These are phyloP conservation scores for Upupa epops DNA, from an alignment of 2,113 vertebrate species.

Conservation along the genomic window DNA sequence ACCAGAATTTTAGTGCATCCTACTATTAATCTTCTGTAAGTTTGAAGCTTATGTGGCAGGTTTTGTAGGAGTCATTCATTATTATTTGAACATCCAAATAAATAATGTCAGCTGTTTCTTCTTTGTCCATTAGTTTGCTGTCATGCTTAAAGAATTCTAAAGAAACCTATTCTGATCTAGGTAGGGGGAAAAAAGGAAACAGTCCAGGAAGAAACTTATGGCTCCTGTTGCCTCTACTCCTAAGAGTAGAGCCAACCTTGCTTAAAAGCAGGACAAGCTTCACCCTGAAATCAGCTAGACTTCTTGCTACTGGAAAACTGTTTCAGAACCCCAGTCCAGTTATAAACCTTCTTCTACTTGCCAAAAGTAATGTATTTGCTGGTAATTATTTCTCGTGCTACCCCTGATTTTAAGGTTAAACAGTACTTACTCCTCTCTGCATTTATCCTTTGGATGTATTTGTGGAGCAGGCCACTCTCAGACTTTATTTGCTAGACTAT, in stretches of 20 bases:
- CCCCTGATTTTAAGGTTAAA: not conserved
- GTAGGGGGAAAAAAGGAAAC: not conserved
- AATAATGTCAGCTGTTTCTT: not conserved
- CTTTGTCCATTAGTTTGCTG: not conserved
- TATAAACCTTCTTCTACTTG: not conserved
- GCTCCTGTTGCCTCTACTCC: not conserved
- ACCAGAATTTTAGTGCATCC: not conserved
- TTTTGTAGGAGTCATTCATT: not conserved
- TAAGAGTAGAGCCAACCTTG: not conserved
- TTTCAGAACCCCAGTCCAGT: not conserved
- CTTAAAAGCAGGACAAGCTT: not conserved
- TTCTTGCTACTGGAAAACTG: slow-evolving; percentile 22
- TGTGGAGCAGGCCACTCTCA: not conserved
- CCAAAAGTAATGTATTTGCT: not conserved
- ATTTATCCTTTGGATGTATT: not conserved
- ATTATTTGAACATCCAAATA: not conserved
- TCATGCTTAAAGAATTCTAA: not conserved
- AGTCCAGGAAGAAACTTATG: not conserved
- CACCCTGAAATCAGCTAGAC: not conserved
- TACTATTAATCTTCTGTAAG: not conserved
- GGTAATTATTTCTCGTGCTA: slow-evolving; percentile 9
- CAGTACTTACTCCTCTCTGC: not conserved
- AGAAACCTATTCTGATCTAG: not conserved
- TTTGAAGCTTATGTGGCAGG: not conserved
- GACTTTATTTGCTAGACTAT: slow-evolving; percentile 27